phyloP scores from a whole-genome alignment of 2,888 invertebrate species.

The Hetaerina titia region DNA sequence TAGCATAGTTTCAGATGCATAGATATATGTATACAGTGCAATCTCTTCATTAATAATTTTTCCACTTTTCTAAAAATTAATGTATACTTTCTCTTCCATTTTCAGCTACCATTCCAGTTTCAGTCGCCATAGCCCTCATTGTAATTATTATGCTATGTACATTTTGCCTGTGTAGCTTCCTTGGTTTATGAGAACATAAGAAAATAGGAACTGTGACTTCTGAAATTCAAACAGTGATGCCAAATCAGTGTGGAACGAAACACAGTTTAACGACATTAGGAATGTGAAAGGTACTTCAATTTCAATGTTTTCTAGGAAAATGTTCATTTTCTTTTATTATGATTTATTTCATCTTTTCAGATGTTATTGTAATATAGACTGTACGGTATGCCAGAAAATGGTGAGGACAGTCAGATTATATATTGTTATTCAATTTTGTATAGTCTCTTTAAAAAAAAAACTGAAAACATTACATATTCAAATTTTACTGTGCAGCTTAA shows the following conservation, averaged over 20 bases:
- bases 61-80: background rate
- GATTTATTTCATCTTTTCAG: background rate
- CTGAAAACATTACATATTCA: background rate
- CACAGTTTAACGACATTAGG: background rate
- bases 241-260: background rate
- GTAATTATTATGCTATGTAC: slow-evolving; percentile 87
- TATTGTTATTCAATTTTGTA: slow-evolving; percentile 14
- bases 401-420: background rate
- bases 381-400: background rate
- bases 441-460: background rate
- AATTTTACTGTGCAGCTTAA: slow-evolving; percentile 26
- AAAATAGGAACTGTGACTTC: background rate
- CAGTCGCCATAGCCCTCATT: slow-evolving; percentile 88
- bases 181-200: slow-evolving; percentile 81
- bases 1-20: too few species aligned
- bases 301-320: background rate
- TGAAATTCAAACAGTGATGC: background rate
- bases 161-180: slow-evolving; percentile 89
- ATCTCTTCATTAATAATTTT: too few species aligned
- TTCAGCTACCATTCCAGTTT: slow-evolving; percentile 89
- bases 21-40: too few species aligned
- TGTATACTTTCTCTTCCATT: slow-evolving; percentile 69
- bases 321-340: background rate
- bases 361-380: background rate
- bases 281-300: background rate